These are phyloP conservation scores for Meganola albula DNA, from an alignment of 2,888 invertebrate species.

Conservation along the genomic window DNA sequence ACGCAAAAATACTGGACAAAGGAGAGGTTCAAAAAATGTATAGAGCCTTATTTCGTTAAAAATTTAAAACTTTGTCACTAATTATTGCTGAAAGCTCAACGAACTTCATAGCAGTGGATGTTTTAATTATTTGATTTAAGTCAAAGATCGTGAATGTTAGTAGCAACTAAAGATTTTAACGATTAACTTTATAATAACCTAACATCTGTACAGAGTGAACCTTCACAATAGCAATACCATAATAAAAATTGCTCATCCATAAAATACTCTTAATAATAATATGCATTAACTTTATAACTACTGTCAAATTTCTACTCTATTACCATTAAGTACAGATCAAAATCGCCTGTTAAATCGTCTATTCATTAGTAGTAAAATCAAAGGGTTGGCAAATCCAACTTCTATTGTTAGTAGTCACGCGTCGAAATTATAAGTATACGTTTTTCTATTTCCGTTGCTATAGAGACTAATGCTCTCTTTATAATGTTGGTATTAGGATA, in stretches of 20 bases:
- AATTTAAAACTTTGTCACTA: too few relatives aligned
- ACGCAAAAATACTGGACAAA: too few relatives aligned
- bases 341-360: conserved; percentile 20
- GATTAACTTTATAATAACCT: conserved; percentile 36
- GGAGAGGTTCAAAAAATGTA: too few relatives aligned
- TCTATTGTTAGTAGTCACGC: conserved; percentile 74
- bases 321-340: conserved; percentile 12
- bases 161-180: conserved; percentile 31
- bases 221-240: conserved; percentile 52
- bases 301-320: conserved; percentile 31
- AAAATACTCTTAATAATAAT: conserved; percentile 61
- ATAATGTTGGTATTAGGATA: too few relatives aligned
- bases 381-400: conserved; percentile 76
- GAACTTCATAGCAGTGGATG: too few relatives aligned
- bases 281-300: conserved; percentile 38
- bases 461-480: conserved; percentile 49
- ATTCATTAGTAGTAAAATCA: conserved; percentile 68
- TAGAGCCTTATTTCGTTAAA: too few relatives aligned
- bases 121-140: too few relatives aligned
- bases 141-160: too few relatives aligned
- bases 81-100: too few relatives aligned
- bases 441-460: conserved; percentile 67
- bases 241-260: conserved; percentile 74
- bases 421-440: conserved; percentile 60
- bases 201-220: conserved; percentile 37